A percentile compares a stretch with the other conserved stretches of the same genome.
Evolutionary conservation across 2,888 invertebrate species (phyloP).

Genomic region (Lacanobia oleracea): DNA sequence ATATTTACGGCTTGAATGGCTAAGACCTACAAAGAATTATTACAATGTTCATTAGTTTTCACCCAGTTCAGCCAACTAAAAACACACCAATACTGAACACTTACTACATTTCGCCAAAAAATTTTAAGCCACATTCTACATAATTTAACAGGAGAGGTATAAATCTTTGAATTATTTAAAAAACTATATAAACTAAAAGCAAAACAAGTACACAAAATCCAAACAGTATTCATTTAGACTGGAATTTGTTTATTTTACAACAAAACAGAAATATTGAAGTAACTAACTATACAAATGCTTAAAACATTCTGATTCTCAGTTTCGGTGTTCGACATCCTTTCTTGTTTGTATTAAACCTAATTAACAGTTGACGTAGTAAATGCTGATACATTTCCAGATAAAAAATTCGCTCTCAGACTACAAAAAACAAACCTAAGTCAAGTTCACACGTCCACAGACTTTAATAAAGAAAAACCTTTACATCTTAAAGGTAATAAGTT

Average conservation of each 20-base stretch:
- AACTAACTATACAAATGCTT: constrained; percentile 68
- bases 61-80: constrained; percentile 19
- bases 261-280: constrained; percentile 75
- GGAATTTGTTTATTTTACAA: constrained; percentile 86
- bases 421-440: constrained; percentile 63
- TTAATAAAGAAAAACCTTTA: constrained; percentile 79
- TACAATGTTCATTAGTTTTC: constrained; percentile 13
- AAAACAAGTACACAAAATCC: constrained; percentile 35
- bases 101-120: constrained; percentile 11
- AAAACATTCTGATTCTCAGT: constrained; percentile 63
- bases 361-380: constrained; percentile 56
- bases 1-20: constrained; percentile 6
- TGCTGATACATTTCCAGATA: constrained; percentile 67
- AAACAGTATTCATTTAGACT: constrained; percentile 63
- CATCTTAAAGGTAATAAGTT: constrained; percentile 84
- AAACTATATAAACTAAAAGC: constrained; percentile 21
- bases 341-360: constrained; percentile 26
- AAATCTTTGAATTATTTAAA: constrained; percentile 22
- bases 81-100: constrained; percentile 30
- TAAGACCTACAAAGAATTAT: constrained; percentile 5
- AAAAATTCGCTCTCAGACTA: constrained; percentile 68
- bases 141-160: constrained; percentile 9
- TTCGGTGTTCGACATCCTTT: constrained; percentile 33
- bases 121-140: constrained; percentile 22
- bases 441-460: constrained; percentile 68